Evolutionary conservation across 2,113 vertebrate species (phyloP).

Genomic region (Pseudorhombus dupliciocellatus): DNA sequence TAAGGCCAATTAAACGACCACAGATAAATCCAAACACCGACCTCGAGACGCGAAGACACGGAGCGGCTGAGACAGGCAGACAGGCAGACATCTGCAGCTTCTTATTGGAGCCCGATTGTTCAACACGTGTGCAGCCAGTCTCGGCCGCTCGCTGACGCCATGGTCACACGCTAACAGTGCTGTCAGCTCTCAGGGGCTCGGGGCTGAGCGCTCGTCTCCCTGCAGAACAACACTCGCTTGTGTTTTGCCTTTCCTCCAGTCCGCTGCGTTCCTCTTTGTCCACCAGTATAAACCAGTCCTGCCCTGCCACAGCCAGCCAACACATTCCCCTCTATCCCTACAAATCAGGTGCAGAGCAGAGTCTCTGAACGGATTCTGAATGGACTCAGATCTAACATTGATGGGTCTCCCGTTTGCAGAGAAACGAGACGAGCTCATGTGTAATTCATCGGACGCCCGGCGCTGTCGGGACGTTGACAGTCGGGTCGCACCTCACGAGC

Average conservation of each 20-base stretch:
- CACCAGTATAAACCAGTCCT: too few relatives aligned
- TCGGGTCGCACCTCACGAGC: conserved; percentile 35
- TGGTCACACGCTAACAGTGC: background rate
- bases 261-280: too few relatives aligned
- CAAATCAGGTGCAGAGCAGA: conserved; percentile 5
- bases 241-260: background rate
- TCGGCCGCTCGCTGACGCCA: too few relatives aligned
- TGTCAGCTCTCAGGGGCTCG: conserved; percentile 4
- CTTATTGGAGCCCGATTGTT: too few relatives aligned
- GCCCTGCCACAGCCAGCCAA: background rate
- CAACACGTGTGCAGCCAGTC: too few relatives aligned
- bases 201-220: conserved; percentile 10
- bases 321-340: conserved; percentile 8
- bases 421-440: conserved; percentile 52
- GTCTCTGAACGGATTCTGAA: background rate
- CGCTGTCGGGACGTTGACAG: conserved; percentile 56
- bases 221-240: conserved; percentile 7
- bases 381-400: conserved; percentile 53
- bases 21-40: background rate
- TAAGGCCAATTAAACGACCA: too few relatives aligned
- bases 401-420: conserved; percentile 40
- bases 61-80: background rate
- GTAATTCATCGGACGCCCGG: conserved; percentile 61
- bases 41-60: background rate
- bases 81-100: too few relatives aligned